Percentiles rank a stretch among this genome's conserved stretches.
phyloP scores from a whole-genome alignment of 2,113 vertebrate genomes.

The Tachycineta bicolor region DNA sequence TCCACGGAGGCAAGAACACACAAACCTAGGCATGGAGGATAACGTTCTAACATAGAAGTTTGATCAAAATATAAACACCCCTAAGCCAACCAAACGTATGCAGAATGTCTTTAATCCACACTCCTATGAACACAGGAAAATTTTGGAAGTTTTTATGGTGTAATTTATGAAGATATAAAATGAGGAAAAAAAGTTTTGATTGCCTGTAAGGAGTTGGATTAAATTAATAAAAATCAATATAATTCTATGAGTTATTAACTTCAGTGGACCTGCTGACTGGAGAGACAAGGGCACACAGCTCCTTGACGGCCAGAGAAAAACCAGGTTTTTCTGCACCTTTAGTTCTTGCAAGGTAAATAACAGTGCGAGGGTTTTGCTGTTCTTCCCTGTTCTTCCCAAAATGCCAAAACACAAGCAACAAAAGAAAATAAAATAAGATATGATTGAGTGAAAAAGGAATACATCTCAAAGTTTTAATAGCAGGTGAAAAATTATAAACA shows the following conservation, averaged over 20 bases:
- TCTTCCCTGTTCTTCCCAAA: not conserved
- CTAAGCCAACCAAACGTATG: not conserved
- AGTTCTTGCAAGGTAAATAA: not conserved
- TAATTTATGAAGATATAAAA: not conserved
- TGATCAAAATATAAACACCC: not conserved
- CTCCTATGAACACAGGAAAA: not conserved
- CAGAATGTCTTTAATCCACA: not conserved
- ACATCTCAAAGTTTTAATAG: conserved; percentile 50
- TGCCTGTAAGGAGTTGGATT: not conserved
- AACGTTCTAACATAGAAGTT: not conserved
- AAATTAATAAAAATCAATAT: not conserved
- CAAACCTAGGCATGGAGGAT: not conserved
- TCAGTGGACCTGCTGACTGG: not conserved
- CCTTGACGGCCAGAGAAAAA: not conserved
- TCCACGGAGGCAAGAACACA: not conserved
- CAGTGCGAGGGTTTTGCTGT: not conserved
- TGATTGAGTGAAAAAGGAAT: conserved; percentile 38
- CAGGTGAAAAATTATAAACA: conserved; percentile 53
- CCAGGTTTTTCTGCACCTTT: not conserved
- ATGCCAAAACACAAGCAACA: not conserved
- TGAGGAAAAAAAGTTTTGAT: not conserved
- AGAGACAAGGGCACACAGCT: not conserved
- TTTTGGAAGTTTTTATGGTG: not conserved
- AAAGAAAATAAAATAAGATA: not conserved
- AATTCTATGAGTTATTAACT: not conserved